Evolutionary conservation across 2,797 vertebrate genomes (phyloP).

Genomic region (Phrynocephalus vlangalii): DNA sequence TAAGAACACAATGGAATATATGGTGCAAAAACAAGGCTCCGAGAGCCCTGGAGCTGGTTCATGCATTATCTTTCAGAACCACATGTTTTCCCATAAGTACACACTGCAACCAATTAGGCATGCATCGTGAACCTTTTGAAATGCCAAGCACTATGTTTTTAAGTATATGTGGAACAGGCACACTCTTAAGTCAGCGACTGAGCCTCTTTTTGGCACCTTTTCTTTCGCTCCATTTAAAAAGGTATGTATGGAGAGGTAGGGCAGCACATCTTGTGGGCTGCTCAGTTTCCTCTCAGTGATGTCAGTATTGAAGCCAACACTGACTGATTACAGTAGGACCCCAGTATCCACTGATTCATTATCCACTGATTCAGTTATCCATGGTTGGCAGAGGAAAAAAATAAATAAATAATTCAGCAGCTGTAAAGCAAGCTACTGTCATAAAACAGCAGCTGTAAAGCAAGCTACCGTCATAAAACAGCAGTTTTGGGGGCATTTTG

Average conservation of each 20-base stretch:
- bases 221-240: not conserved
- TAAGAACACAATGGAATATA: conserved; percentile 16
- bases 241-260: not conserved
- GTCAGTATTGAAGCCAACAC: not conserved
- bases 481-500: no score
- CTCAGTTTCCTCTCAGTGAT: not conserved
- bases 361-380: no score
- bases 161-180: not conserved
- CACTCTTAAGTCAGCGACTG: not conserved
- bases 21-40: not conserved
- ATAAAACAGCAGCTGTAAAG: no score
- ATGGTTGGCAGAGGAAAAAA: no score
- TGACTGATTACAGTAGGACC: no score
- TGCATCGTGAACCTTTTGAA: not conserved
- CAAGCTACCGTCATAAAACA: no score
- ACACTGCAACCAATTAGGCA: not conserved
- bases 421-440: no score
- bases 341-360: no score
- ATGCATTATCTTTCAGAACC: conserved; percentile 18
- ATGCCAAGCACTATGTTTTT: not conserved
- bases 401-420: no score
- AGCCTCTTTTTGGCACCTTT: not conserved
- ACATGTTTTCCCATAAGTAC: not conserved
- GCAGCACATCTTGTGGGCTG: not conserved
- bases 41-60: not conserved